Percentiles rank a stretch among this genome's conserved stretches.
These are phyloP conservation scores for Tympanuchus pallidicinctus DNA, from an alignment of 2,113 vertebrate genomes.

Conservation along the genomic window DNA sequence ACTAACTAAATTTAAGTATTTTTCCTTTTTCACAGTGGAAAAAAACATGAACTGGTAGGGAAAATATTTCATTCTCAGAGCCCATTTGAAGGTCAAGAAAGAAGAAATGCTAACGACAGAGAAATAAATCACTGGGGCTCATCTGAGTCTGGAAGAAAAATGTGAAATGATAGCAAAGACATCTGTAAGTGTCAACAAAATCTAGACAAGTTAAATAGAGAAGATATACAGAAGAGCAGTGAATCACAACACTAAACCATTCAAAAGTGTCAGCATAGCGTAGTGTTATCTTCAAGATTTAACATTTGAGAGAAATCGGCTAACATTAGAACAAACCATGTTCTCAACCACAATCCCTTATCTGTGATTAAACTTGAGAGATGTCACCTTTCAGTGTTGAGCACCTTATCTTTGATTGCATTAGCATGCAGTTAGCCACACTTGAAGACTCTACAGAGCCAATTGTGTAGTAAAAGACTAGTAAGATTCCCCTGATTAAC, in stretches of 20 bases:
- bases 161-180: background rate
- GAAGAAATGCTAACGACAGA: constrained; percentile 1
- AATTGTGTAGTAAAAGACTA: background rate
- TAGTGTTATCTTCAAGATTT: background rate
- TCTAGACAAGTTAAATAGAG: background rate
- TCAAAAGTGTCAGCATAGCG: background rate
- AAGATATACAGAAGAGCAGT: background rate
- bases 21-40: constrained; percentile 59
- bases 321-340: background rate
- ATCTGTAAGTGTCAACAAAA: background rate
- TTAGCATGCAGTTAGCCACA: background rate
- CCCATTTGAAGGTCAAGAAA: constrained; percentile 47
- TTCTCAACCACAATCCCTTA: background rate
- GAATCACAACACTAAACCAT: background rate
- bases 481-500: background rate
- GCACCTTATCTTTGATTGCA: background rate
- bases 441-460: background rate
- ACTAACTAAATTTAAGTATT: constrained; percentile 63
- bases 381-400: background rate
- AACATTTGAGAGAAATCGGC: background rate
- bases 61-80: constrained; percentile 45
- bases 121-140: constrained; percentile 18
- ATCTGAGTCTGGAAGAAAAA: background rate
- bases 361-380: background rate
- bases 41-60: constrained; percentile 12